Evolutionary conservation across 2,113 vertebrate genomes (phyloP).

Genomic region (Bettongia penicillata): DNA sequence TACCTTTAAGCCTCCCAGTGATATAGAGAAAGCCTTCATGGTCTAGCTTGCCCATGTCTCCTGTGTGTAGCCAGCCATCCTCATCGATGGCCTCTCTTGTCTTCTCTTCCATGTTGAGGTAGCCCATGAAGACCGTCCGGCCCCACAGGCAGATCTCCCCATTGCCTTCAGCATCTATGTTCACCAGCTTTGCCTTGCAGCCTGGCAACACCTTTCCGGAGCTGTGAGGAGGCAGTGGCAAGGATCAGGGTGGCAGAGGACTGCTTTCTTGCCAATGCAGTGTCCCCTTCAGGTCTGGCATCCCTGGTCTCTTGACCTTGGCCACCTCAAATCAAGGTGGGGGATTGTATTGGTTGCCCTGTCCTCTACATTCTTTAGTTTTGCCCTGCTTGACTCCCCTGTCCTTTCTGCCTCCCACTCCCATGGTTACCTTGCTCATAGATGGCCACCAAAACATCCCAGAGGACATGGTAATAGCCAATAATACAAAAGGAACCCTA

Average conservation of each 20-base stretch:
- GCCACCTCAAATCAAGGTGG: not conserved
- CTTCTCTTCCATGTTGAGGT: conserved; percentile 92
- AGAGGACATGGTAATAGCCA: not conserved
- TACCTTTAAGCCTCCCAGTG: conserved; percentile 93
- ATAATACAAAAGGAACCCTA: not conserved
- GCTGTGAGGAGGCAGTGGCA: conserved; percentile 68
- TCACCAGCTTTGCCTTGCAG: conserved; percentile 87
- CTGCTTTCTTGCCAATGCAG: too few relatives aligned
- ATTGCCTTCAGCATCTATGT: conserved; percentile 84
- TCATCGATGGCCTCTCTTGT: conserved; percentile 88
- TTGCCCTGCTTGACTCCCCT: not conserved
- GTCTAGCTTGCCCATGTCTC: conserved; percentile 88
- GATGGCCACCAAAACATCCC: not conserved
- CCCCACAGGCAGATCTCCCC: conserved; percentile 95
- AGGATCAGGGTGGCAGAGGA: not conserved
- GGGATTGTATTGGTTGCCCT: not conserved
- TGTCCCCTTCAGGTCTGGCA: not conserved
- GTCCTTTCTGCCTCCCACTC: not conserved
- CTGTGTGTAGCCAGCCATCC: conserved; percentile 92
- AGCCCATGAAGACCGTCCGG: conserved; percentile 93
- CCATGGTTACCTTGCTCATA: not conserved
- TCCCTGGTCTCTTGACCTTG: not conserved
- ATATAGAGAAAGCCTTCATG: conserved; percentile 91
- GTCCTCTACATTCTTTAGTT: not conserved
- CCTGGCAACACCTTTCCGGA: conserved; percentile 90